phyloP scores from a whole-genome alignment of 2,797 vertebrate genomes.

The Rhynchotus rufescens region DNA sequence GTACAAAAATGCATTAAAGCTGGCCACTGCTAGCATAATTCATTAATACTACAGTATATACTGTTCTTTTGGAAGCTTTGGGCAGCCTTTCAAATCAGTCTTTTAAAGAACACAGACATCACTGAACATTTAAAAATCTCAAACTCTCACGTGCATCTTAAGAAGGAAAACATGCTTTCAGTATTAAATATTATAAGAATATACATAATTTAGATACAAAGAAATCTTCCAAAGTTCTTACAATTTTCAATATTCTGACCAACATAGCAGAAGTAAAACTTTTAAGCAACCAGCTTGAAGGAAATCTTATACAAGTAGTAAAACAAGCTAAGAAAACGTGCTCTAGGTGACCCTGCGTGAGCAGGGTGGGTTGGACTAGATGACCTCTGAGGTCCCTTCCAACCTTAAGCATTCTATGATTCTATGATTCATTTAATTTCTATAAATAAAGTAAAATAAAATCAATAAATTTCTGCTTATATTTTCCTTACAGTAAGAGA shows the following conservation, averaged over 20 bases:
- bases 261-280: background rate
- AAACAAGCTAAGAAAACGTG: too few relatives aligned
- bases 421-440: background rate
- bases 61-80: background rate
- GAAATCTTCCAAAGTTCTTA: background rate
- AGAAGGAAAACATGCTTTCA: background rate
- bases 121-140: background rate
- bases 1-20: background rate
- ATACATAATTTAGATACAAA: background rate
- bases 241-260: background rate
- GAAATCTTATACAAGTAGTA: background rate
- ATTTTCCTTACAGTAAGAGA: background rate
- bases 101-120: background rate
- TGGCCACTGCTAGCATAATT: background rate
- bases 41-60: background rate
- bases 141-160: background rate
- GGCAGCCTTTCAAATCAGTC: background rate
- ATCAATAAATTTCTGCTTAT: background rate
- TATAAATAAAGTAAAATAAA: background rate
- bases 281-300: background rate
- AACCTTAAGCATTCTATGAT: too few relatives aligned
- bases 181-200: background rate
- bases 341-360: too few relatives aligned
- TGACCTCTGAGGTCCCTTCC: too few relatives aligned
- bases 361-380: too few relatives aligned